These are phyloP conservation scores for Cerastoderma edule DNA, from an alignment of 2,888 invertebrate genomes.

Conservation along the genomic window DNA sequence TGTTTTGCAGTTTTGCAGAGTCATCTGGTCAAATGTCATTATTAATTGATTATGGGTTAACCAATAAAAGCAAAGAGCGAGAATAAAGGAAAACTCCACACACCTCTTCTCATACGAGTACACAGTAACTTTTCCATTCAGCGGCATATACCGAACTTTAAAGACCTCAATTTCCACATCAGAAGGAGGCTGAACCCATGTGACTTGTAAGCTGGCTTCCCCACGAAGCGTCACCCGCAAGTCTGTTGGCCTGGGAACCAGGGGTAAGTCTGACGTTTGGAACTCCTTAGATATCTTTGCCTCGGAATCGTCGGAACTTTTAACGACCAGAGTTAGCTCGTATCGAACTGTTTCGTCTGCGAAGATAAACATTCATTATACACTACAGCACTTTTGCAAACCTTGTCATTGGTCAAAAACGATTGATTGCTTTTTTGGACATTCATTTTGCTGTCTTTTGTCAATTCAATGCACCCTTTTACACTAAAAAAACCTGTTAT, in stretches of 20 bases:
- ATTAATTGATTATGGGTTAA: too few relatives aligned
- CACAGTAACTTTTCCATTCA: neutral
- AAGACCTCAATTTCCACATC: constrained; percentile 53
- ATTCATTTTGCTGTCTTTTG: too few relatives aligned
- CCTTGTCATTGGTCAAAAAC: too few relatives aligned
- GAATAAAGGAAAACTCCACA: too few relatives aligned
- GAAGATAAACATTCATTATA: too few relatives aligned
- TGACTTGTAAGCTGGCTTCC: constrained; percentile 53
- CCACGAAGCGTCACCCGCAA: constrained; percentile 52
- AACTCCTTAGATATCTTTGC: constrained; percentile 66
- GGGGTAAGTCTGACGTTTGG: constrained; percentile 59
- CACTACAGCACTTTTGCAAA: too few relatives aligned
- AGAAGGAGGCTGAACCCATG: constrained; percentile 62
- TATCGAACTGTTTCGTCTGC: constrained; percentile 72
- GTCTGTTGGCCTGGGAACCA: constrained; percentile 58
- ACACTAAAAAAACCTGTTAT: too few relatives aligned
- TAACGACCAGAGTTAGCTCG: constrained; percentile 65
- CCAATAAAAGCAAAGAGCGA: too few relatives aligned
- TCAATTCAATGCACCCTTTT: too few relatives aligned
- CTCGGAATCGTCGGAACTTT: constrained; percentile 49
- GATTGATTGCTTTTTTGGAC: too few relatives aligned
- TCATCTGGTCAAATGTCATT: too few relatives aligned
- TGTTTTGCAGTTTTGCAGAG: too few relatives aligned
- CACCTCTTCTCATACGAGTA: neutral
- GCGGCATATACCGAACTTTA: constrained; percentile 61